phyloP scores from a whole-genome alignment of 2,113 vertebrate genomes.

The Cacatua alba region DNA sequence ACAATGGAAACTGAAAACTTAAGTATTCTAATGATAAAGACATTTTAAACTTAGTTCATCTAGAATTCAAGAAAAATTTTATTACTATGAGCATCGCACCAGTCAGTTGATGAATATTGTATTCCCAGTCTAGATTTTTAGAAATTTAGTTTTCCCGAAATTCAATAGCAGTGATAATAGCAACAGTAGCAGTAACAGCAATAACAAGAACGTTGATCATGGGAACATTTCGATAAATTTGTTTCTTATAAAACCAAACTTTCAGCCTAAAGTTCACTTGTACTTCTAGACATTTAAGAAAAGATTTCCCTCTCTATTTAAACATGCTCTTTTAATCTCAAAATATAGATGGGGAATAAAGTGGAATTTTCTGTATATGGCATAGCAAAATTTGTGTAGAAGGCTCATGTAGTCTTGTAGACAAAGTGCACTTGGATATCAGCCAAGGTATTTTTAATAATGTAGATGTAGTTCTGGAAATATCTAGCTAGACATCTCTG shows the following conservation, averaged over 20 bases:
- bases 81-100: accelerated
- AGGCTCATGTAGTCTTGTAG: neutral
- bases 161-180: neutral
- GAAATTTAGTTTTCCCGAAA: neutral
- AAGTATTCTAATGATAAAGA: neutral
- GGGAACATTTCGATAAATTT: neutral
- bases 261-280: neutral
- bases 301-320: neutral
- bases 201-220: neutral
- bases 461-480: neutral
- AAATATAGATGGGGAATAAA: neutral
- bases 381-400: neutral
- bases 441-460: neutral
- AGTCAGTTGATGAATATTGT: neutral
- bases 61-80: neutral
- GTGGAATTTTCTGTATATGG: neutral
- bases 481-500: neutral
- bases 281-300: neutral
- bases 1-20: neutral
- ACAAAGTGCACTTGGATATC: neutral
- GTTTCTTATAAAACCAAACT: neutral
- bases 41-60: neutral
- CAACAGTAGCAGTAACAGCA: neutral
- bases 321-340: neutral
- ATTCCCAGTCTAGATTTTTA: neutral